These are phyloP conservation scores for Phyllostomus discolor DNA, from an alignment of 2,113 vertebrate species.

Conservation along the genomic window DNA sequence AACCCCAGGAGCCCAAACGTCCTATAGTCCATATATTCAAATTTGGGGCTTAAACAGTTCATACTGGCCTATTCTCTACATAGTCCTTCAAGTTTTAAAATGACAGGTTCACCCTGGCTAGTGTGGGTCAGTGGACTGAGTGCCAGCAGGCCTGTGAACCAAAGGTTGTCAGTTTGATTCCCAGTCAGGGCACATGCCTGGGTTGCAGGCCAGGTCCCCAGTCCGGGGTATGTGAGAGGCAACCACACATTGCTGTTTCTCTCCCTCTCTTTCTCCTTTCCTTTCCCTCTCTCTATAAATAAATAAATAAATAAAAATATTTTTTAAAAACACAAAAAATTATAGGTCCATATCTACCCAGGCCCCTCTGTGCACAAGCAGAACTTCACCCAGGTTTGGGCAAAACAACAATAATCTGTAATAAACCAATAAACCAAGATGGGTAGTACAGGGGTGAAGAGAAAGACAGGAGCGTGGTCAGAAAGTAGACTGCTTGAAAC, in stretches of 20 bases:
- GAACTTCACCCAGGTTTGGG: not conserved
- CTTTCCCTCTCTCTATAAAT: no score
- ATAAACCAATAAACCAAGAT: not conserved
- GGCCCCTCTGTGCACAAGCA: not conserved
- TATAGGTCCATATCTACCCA: not conserved
- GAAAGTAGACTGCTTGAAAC: not conserved
- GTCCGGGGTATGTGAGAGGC: no score
- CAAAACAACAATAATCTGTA: not conserved
- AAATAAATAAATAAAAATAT: no score
- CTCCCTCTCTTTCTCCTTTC: no score
- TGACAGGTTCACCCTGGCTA: not conserved
- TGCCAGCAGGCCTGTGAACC: no score
- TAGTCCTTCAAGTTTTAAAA: not conserved
- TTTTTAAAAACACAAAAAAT: not conserved
- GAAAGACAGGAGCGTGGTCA: not conserved
- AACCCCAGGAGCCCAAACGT: not conserved
- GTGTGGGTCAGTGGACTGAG: no score
- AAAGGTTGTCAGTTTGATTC: no score
- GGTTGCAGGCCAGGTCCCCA: no score
- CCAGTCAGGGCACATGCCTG: no score
- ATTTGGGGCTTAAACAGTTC: not conserved
- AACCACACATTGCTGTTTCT: no score
- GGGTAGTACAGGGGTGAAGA: not conserved
- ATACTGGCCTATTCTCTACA: not conserved
- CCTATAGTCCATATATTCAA: not conserved